Conservation (phyloP, 1,140 invertebrate species). For the Listronotus bonariensis region DNA sequence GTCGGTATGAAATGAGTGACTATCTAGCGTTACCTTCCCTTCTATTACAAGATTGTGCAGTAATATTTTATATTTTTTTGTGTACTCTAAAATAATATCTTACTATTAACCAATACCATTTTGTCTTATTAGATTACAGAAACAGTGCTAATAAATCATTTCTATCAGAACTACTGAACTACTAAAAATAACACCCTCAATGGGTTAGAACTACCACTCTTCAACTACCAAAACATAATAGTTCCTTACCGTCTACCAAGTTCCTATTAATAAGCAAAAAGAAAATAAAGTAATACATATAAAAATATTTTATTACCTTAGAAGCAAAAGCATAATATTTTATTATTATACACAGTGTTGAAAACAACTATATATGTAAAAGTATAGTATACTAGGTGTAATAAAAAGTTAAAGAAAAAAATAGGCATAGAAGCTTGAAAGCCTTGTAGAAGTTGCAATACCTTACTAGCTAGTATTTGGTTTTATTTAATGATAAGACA, state of each 20-base stretch:
- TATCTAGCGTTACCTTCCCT: too few relatives aligned
- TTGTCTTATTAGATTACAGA: too few relatives aligned
- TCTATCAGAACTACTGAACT: background rate
- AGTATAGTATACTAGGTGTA: background rate
- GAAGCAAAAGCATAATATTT: slow-evolving; percentile 37
- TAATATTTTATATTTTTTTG: too few relatives aligned
- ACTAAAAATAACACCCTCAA: slow-evolving; percentile 12
- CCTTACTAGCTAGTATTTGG: too few relatives aligned
- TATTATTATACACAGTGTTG: background rate
- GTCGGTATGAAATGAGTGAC: too few relatives aligned
- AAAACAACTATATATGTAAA: background rate
- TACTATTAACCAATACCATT: too few relatives aligned
- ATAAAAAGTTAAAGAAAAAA: too few relatives aligned
- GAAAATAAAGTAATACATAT: slow-evolving; percentile 6
- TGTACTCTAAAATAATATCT: too few relatives aligned
- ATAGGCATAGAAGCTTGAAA: too few relatives aligned
- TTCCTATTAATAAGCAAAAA: slow-evolving; percentile 42
- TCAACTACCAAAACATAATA: slow-evolving; percentile 19
- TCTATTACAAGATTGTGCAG: too few relatives aligned
- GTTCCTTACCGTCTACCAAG: slow-evolving; percentile 41
- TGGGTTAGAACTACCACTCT: slow-evolving; percentile 31
- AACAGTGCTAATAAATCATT: background rate
- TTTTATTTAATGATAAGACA: too few relatives aligned
- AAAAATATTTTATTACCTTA: slow-evolving; percentile 25
- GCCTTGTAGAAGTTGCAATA: too few relatives aligned